Conservation (phyloP, 2,888 invertebrate species). For the Abrostola triplasia region DNA sequence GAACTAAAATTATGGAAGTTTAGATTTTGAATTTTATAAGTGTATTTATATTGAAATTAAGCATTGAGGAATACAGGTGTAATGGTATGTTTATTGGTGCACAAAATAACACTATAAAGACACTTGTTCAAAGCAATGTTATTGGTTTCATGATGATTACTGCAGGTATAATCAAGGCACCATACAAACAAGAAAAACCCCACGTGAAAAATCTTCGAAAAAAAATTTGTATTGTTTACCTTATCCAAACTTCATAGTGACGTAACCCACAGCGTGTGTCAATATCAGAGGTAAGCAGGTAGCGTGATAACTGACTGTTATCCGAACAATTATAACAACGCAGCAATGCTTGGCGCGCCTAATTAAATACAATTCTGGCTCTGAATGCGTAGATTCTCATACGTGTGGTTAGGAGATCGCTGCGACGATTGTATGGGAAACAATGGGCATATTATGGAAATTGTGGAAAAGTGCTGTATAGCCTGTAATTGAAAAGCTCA, state of each 20-base stretch:
- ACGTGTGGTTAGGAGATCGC: slow-evolving; percentile 40
- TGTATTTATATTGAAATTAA: too few species aligned
- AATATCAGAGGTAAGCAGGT: slow-evolving; percentile 60
- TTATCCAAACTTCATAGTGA: slow-evolving; percentile 28
- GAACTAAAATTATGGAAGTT: too few species aligned
- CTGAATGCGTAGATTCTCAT: slow-evolving; percentile 32
- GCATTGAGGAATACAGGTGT: too few species aligned
- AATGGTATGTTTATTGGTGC: too few species aligned
- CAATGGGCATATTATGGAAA: slow-evolving; percentile 34
- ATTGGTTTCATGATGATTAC: too few species aligned
- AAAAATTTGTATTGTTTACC: slow-evolving; percentile 10
- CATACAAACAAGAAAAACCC: background rate
- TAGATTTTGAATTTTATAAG: too few species aligned
- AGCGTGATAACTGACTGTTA: slow-evolving; percentile 62
- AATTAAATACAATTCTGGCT: slow-evolving; percentile 54
- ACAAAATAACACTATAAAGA: too few species aligned
- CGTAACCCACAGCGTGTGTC: slow-evolving; percentile 44
- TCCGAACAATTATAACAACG: slow-evolving; percentile 60
- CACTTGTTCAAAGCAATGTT: too few species aligned
- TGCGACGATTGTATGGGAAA: slow-evolving; percentile 18
- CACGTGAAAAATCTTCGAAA: too few species aligned
- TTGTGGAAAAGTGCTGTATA: slow-evolving; percentile 7
- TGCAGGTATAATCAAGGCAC: too few species aligned
- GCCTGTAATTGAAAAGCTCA: background rate
- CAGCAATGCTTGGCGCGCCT: slow-evolving; percentile 45